Evolutionary conservation across 2,888 invertebrate genomes (phyloP), one percentile per base, ranked within the genome.

Genomic region (Pollenia angustigena): DNA sequence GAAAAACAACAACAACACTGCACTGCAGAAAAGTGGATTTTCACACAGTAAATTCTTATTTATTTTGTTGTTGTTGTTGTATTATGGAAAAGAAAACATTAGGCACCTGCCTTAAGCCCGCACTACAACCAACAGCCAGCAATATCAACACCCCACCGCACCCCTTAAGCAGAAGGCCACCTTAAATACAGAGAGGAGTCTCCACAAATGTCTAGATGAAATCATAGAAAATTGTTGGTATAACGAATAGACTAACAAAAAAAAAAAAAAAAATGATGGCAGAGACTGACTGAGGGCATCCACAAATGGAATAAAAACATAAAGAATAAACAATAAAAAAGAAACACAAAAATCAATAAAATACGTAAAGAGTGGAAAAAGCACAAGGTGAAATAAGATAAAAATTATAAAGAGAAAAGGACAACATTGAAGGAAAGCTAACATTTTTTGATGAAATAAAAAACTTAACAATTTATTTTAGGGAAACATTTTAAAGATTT

Each of bases 151-250:
- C 54, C 11, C 56, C 2, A 23, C 23, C 23, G 23, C 56, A 72
- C 71, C 71, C 56, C 23, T 56, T 14, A 54, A 54, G 6, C 54
- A 54, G 52, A 54, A 81, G 32, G 8, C 8, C 72, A 16, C 10
- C 14, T 56, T 46, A 64, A 54, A 6, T 32, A 54, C 8, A 69
- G 50, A 69, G 66, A 74, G 60, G 52, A 79, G 74, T 58, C 62
- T 52, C 23, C 68, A 23, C 48, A 56, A 81, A 66, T 60, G 68
- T 64, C 72, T 87, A 84, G 87, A 87, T 87, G 81, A 81, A 87
- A 84, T 87, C 76, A 87, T 87, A 74, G 52, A 84, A 83, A 60
- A 79, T 52, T 66, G 50, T 50, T 44, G 23, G 16, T 46, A 81
- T 56, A 74, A 60, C 48, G 52, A 48, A 42, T n/a, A 46, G 14